Conservation (phyloP, 2,797 vertebrate genomes). For the Menidia menidia region DNA sequence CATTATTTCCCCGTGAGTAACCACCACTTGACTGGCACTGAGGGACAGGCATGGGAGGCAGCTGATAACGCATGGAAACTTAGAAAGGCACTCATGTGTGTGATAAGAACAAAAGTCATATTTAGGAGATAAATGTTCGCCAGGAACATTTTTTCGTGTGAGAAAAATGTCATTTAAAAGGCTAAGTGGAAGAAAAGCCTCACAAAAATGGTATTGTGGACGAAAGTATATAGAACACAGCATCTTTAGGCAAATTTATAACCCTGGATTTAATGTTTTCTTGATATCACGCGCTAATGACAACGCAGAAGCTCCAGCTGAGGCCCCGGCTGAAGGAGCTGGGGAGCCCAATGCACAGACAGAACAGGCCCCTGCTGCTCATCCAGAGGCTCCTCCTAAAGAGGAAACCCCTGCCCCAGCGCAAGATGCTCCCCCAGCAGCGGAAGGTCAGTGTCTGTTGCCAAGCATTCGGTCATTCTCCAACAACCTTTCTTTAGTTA, state of each 20-base stretch:
- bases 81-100: slow-evolving; percentile 35
- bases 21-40: slow-evolving; percentile 67
- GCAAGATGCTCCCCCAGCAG: slow-evolving; percentile 32
- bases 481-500: too few species aligned
- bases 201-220: not conserved
- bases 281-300: slow-evolving; percentile 17
- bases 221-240: not conserved
- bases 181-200: not conserved
- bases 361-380: slow-evolving; percentile 16
- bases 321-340: slow-evolving; percentile 33
- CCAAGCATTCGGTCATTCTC: not conserved
- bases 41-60: slow-evolving; percentile 60
- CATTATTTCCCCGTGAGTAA: slow-evolving; percentile 81
- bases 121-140: slow-evolving; percentile 43
- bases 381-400: slow-evolving; percentile 34
- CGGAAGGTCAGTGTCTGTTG: slow-evolving; percentile 54
- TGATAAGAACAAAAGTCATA: slow-evolving; percentile 59
- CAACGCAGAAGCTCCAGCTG: slow-evolving; percentile 37
- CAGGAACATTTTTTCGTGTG: slow-evolving; percentile 21
- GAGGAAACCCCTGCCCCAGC: slow-evolving; percentile 24
- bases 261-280: slow-evolving; percentile 2
- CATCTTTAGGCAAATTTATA: not conserved
- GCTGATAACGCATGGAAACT: slow-evolving; percentile 79
- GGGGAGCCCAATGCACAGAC: slow-evolving; percentile 19
- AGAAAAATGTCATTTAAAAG: slow-evolving; percentile 4